Evolutionary conservation across 2,113 vertebrate genomes (phyloP), one percentile per base, ranked within the genome.

Genomic region (Lepisosteus oculatus): DNA sequence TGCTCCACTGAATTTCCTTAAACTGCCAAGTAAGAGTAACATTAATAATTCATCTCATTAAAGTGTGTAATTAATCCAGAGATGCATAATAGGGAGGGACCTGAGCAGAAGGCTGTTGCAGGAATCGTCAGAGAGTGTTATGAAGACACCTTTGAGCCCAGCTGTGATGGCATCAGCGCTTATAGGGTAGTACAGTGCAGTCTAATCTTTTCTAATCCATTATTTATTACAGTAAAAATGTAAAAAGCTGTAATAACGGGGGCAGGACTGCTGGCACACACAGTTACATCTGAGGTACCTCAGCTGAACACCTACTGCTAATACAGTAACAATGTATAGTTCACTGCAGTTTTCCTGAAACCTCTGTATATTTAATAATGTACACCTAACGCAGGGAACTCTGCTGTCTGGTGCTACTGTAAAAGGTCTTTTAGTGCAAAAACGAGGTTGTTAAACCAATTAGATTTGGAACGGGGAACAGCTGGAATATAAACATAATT

Each of bases 31-130:
- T 96, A 95, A 95, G 95, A 95, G 93, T 93, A 89, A 92, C 95
- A 97, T 98, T 97, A 97, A 98, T 97, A 97, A 97, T 98, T 95
- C 95, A 96, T 95, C 95, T 98, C 95, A 97, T 98, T 98, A 98
- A 98, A 97, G 95, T 94, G 95, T 97, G 90, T 97, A 98, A 98
- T 98, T 98, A 98, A 97, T 98, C 94, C 85, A 87, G 84, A 87
- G 86, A 82, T 78, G 84, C 86, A 87, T 90, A 88, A 85, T 87
- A 83, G 85, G 86, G 85, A 86, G 85, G 81, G 86, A 83, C 82
- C 79, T 77, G 70, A 81, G 83, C 66, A 78, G 73, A 43, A 55
- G 54, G 68, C 73, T 61, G 68, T 70, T 75, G 70, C 54, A 54
- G 54, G 73, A 65, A 70, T 63, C 62, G 55, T 42, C 8, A 54